phyloP scores from a whole-genome alignment of 35 echinoderm and acorn worm genomes.

The Holothuria glaberrima region DNA sequence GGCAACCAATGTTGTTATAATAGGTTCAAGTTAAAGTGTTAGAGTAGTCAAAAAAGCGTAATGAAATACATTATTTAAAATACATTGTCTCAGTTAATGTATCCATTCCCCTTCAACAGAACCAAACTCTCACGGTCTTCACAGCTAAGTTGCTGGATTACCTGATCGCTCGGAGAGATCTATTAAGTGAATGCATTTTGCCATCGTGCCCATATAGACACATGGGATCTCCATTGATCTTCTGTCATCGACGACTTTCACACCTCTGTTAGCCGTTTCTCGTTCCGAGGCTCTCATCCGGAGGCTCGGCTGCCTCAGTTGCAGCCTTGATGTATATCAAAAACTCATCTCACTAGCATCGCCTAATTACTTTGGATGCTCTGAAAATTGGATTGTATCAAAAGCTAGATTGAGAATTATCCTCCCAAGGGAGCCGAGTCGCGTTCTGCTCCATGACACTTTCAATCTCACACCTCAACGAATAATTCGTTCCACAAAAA shows the following conservation, averaged over 20 bases:
- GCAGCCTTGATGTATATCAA: conserved; percentile 60
- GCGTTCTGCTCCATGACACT: conserved; percentile 50
- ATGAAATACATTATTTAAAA: conserved; percentile 54
- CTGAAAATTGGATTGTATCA: conserved; percentile 62
- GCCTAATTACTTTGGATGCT: conserved; percentile 53
- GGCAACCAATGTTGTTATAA: conserved; percentile 4
- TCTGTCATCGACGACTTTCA: conserved; percentile 52
- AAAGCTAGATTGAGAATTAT: conserved; percentile 60
- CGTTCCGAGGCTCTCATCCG: conserved; percentile 44
- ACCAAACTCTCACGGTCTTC: conserved; percentile 40
- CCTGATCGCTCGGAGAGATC: conserved; percentile 22
- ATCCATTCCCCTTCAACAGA: conserved; percentile 32
- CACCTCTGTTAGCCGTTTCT: conserved; percentile 39
- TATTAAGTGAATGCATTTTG: conserved; percentile 51
- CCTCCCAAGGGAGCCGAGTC: conserved; percentile 31
- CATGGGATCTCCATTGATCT: conserved; percentile 53
- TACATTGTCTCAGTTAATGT: conserved; percentile 55
- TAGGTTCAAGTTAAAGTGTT: conserved; percentile 33
- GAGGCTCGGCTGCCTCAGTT: conserved; percentile 15
- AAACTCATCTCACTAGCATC: conserved; percentile 47
- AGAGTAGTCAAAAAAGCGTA: conserved; percentile 34
- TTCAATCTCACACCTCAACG: conserved; percentile 64
- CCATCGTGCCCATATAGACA: conserved; percentile 12
- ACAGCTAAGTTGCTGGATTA: conserved; percentile 43
- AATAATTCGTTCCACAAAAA: conserved; percentile 60